Percentiles rank a stretch among this genome's conserved stretches.
phyloP scores from a whole-genome alignment of 1,140 invertebrate genomes.

The Propsilocerus akamusi region DNA sequence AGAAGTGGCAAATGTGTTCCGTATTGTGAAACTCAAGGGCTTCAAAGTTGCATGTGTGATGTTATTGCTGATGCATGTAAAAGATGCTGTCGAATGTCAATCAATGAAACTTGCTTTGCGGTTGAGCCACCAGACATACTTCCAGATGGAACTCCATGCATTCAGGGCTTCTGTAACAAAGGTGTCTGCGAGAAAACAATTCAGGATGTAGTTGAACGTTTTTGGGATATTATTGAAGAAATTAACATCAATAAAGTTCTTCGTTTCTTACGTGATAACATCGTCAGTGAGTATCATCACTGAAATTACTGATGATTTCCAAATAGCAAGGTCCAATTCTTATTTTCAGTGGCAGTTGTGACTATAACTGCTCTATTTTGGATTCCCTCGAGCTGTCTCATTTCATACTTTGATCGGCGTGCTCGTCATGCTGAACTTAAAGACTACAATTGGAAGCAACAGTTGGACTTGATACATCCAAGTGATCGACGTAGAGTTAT shows the following conservation, averaged over 20 bases:
- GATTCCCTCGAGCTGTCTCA: conserved; percentile 73
- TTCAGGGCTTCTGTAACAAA: conserved; percentile 91
- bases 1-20: conserved; percentile 70
- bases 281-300: conserved; percentile 41
- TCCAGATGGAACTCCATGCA: conserved; percentile 85
- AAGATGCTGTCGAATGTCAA: conserved; percentile 70
- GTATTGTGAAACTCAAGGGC: conserved; percentile 80
- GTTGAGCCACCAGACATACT: conserved; percentile 72
- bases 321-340: not conserved
- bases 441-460: conserved; percentile 33
- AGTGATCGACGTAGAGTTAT: conserved; percentile 36
- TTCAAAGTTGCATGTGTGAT: conserved; percentile 90
- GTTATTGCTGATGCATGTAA: conserved; percentile 44
- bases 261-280: conserved; percentile 69
- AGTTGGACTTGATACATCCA: conserved; percentile 39
- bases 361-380: conserved; percentile 76
- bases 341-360: conserved; percentile 45
- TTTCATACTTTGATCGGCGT: conserved; percentile 60
- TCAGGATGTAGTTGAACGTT: conserved; percentile 83
- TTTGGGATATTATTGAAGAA: conserved; percentile 94
- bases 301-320: not conserved
- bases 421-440: conserved; percentile 34
- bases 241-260: conserved; percentile 88
- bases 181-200: conserved; percentile 88
- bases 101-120: conserved; percentile 82